Base-by-base conservation (phyloP, 2,797 vertebrate species). In the Diplodus sargus region DNA sequence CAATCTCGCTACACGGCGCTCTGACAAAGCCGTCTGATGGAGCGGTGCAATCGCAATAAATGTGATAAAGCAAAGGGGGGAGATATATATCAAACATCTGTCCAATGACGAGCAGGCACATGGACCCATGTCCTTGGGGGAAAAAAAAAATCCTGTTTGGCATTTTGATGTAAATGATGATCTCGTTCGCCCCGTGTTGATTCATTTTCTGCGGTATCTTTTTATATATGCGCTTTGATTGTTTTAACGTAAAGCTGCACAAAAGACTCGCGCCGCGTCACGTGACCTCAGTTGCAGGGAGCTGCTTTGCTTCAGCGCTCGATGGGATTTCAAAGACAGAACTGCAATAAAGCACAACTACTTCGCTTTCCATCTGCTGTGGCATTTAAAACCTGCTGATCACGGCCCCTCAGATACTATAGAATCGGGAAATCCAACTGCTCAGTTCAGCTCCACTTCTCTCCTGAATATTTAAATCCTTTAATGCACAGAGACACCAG, bases 381-480 rank as follows among this genome's bases (percentile, higher is more conserved):
- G 88, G 87, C 87, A 88, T 91, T 91, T 91, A 89, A 87, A 90
- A 89, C 52, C 82, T 89, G 87, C 91, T 88, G 85, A 89, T 87
- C 64, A 45, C 49, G 15, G 43, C 51, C 64, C 70, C 68, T 74
- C 71, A 3, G 75, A 81, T 66, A 13, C 73, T 54, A 65, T 23
- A 67, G 71, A 84, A 67, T 57, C 71, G 56, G 83, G 63, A 84
- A 85, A 87, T 87, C 83, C 85, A 80, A 77, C 76, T 53, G 84
- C 81, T 86, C 74, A 23, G 61, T 83, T 88, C 74, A 62, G 86
- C 81, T 65, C 76, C 70, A 49, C 81, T 85, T 86, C 70, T 56
- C 84, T 74, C 63, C 78, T 71, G 76, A 70, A 87, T 88, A 83
- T 91, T 85, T 78, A 88, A 90, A 92, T 89, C 88, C 87, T 74